Evolutionary conservation across 2,797 vertebrate species (phyloP), one percentile per base, ranked within the genome.

Genomic region (Choloepus didactylus): DNA sequence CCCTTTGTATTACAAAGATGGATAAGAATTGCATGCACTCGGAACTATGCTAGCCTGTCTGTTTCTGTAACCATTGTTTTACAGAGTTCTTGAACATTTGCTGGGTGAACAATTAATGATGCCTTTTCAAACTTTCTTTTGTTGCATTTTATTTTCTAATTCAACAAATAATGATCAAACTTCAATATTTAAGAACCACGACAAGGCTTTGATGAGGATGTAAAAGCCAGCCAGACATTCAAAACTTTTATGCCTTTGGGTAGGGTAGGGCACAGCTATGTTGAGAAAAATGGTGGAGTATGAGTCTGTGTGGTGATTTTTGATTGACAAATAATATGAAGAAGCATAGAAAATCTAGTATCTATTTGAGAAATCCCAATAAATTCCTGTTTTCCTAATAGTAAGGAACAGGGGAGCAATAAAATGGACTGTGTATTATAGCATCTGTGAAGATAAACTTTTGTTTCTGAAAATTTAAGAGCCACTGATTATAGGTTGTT

Each of bases 121-220:
- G 31, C 16, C 19, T 87, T 95, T 91, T 64, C 79, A 94, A 96
- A 9, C 11, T 69, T 15, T 82, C 46, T 92, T 19, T 96, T 29
- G 56, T 23, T 81, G 62, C 9, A 89, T 81, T 89, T 89, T 89
- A 64, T 75, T 59, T 96, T 86, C 60, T 64, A 91, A 62, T 94
- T 90, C 72, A 23, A 75, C 89, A 86, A 95, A 75, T 70, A 89
- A 85, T 93, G 44, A 31, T 86, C 60, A 41, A 49, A 2, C 49
- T 94, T 60, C 25, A 91, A 35, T 77, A 77, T 35, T 88, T 73
- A 95, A 41, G 27, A 70, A 31, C 81, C 93, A 73, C 91, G 56
- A 59, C 66, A 64, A 41, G 5, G 8, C 35, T 4, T 93, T 91
- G 51, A 18, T 83, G 56, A 56, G 18, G 41, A 95, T 27, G 38